Percentiles rank a stretch among this genome's conserved stretches.
phyloP scores from a whole-genome alignment of 2,113 vertebrate genomes.

The Heteronetta atricapilla region DNA sequence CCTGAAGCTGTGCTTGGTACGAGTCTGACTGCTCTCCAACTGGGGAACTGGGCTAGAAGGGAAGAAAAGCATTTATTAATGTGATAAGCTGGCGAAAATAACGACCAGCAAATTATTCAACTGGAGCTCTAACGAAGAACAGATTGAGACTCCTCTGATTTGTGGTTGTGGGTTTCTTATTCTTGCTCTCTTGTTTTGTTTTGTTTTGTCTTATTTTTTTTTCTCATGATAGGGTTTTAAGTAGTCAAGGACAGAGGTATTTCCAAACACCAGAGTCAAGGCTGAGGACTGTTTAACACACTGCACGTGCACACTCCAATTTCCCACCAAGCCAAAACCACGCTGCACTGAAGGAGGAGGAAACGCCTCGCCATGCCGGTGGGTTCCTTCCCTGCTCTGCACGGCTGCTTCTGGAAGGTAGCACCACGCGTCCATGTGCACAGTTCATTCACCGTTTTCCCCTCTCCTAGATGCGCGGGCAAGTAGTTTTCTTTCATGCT shows the following conservation, averaged over 20 bases:
- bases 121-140: not conserved
- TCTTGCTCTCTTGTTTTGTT: not conserved
- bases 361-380: rapidly evolving
- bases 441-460: not conserved
- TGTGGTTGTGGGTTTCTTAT: too few species aligned
- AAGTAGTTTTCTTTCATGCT: not conserved
- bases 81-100: not conserved
- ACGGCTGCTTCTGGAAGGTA: not conserved
- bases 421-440: rapidly evolving
- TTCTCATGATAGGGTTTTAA: not conserved
- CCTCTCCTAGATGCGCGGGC: not conserved
- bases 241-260: not conserved
- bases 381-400: not conserved
- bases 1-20: not conserved
- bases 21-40: not conserved
- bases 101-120: not conserved
- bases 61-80: not conserved
- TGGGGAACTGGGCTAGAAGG: not conserved
- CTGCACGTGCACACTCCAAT: rapidly evolving
- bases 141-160: not conserved
- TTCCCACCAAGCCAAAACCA: not conserved
- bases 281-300: not conserved
- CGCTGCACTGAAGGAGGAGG: rapidly evolving
- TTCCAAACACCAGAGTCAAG: not conserved
- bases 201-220: not conserved